phyloP scores from a whole-genome alignment of 1,140 invertebrate genomes.

The Drosophila setifemur region DNA sequence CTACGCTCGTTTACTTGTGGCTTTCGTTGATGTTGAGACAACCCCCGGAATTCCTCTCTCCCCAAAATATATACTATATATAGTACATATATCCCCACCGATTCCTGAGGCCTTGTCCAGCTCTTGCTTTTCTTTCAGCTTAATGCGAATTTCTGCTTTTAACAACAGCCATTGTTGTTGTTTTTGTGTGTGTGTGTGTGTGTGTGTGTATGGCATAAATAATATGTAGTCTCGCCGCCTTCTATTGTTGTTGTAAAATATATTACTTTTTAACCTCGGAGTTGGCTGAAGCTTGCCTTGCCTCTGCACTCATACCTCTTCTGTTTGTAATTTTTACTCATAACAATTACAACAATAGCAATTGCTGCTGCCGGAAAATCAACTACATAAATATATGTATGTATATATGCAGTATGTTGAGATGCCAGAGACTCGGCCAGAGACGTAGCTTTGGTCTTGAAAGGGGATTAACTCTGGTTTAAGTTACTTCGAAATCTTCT shows the following conservation, averaged over 20 bases:
- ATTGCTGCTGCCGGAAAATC: slow-evolving; percentile 63
- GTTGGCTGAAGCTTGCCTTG: slow-evolving; percentile 4
- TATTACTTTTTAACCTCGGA: slow-evolving; percentile 70
- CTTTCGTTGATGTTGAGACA: slow-evolving; percentile 57
- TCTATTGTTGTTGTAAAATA: slow-evolving; percentile 64
- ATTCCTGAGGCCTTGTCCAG: slow-evolving; percentile 26
- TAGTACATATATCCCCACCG: not conserved
- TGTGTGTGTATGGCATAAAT: slow-evolving; percentile 57
- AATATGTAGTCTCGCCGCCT: slow-evolving; percentile 73
- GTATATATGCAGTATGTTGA: not conserved
- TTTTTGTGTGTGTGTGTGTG: slow-evolving; percentile 3
- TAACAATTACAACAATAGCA: slow-evolving; percentile 74
- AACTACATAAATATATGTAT: slow-evolving; percentile 29
- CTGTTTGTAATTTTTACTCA: slow-evolving; percentile 64
- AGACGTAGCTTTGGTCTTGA: slow-evolving; percentile 7
- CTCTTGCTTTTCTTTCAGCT: slow-evolving; percentile 73
- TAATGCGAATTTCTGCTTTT: slow-evolving; percentile 77
- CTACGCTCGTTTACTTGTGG: slow-evolving; percentile 74
- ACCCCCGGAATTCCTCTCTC: not conserved
- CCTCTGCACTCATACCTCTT: not conserved
- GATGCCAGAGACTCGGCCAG: no score
- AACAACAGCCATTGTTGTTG: slow-evolving; percentile 69
- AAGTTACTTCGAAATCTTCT: slow-evolving; percentile 18
- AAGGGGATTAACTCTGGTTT: slow-evolving; percentile 13
- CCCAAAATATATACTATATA: no score